phyloP scores from a whole-genome alignment of 2,888 invertebrate species.

The Athripsodes cinereus region DNA sequence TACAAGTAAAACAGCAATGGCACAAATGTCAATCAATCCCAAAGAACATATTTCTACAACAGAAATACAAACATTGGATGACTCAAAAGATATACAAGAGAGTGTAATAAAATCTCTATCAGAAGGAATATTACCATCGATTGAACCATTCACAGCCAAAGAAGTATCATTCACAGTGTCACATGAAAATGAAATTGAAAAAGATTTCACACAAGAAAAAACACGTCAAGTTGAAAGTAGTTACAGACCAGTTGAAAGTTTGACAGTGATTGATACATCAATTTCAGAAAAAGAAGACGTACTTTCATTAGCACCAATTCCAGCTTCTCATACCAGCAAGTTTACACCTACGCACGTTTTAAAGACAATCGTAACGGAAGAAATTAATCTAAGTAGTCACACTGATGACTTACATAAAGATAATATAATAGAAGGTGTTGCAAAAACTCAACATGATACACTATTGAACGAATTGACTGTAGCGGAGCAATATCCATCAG shows the following conservation, averaged over 20 bases:
- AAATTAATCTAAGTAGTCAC: conserved; percentile 43
- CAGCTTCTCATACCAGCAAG: conserved; percentile 33
- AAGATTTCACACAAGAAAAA: conserved; percentile 33
- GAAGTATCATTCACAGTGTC: conserved; percentile 53
- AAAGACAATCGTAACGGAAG: conserved; percentile 41
- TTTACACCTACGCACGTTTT: conserved; percentile 37
- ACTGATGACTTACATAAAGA: conserved; percentile 34
- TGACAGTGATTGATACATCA: conserved; percentile 58
- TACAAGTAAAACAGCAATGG: conserved; percentile 47
- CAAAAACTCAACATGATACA: conserved; percentile 36
- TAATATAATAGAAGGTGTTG: conserved; percentile 30
- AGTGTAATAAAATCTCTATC: conserved; percentile 46
- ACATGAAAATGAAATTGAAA: conserved; percentile 58
- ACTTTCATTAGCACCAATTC: conserved; percentile 38
- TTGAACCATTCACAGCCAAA: conserved; percentile 60
- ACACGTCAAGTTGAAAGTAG: conserved; percentile 41
- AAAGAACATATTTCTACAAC: conserved; percentile 56
- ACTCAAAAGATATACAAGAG: conserved; percentile 46
- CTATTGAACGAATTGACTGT: conserved; percentile 41
- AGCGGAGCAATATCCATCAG: conserved; percentile 42
- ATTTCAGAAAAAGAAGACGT: conserved; percentile 59
- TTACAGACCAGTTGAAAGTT: conserved; percentile 53
- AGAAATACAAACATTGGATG: conserved; percentile 53
- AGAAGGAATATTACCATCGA: conserved; percentile 46
- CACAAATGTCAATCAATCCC: conserved; percentile 53